These are phyloP conservation scores for Illadopsis cleaveri DNA, from an alignment of 2,113 vertebrate genomes.

Conservation along the genomic window DNA sequence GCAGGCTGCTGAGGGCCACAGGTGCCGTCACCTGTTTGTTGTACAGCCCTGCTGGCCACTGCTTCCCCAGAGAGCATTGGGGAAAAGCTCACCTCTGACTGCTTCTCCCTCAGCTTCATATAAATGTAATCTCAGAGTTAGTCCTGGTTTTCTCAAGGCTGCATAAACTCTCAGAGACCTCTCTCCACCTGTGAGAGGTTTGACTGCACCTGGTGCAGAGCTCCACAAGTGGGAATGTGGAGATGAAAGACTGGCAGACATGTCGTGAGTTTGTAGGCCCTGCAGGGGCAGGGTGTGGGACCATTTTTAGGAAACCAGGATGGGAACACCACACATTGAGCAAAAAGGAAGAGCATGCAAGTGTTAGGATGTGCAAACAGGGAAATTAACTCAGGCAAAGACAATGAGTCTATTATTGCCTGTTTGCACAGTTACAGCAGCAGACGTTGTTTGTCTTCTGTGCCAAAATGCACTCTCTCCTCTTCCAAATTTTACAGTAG, in stretches of 20 bases:
- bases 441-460: not conserved
- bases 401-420: not conserved
- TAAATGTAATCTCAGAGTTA: not conserved
- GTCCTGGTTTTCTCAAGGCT: not conserved
- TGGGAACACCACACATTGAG: not conserved
- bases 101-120: not conserved
- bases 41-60: not conserved
- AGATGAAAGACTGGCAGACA: not conserved
- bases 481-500: not conserved
- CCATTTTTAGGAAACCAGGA: not conserved
- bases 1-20: accelerated
- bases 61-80: not conserved
- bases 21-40: not conserved
- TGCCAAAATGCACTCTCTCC: not conserved
- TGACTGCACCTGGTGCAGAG: not conserved
- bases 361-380: constrained; percentile 20
- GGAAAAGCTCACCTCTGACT: not conserved
- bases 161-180: not conserved
- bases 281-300: not conserved
- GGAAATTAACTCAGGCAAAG: not conserved
- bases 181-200: accelerated
- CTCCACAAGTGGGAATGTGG: not conserved
- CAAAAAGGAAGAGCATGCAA: not conserved
- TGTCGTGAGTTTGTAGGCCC: accelerated
- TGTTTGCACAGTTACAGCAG: not conserved